Evolutionary conservation across 2,113 vertebrate species (phyloP).

Genomic region (Rhabdornis inornatus): DNA sequence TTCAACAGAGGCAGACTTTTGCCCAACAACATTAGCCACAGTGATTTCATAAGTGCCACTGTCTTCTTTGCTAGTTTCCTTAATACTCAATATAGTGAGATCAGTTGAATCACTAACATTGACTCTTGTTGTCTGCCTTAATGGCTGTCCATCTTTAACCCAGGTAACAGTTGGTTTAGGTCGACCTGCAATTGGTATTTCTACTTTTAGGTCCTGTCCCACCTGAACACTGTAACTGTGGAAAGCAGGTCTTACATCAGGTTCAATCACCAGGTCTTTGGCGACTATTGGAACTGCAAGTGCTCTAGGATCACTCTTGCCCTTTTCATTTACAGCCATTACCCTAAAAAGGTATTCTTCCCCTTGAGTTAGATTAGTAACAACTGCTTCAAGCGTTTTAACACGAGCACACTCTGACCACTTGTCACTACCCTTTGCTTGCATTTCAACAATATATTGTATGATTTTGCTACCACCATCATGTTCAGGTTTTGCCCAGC

Average conservation of each 20-base stretch:
- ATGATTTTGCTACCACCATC: conserved; percentile 96
- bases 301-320: conserved; percentile 91
- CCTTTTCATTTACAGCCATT: conserved; percentile 94
- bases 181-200: conserved; percentile 89
- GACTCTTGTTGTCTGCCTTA: conserved; percentile 92
- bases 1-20: conserved; percentile 88
- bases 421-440: conserved; percentile 90
- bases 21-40: conserved; percentile 85
- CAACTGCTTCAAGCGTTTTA: conserved; percentile 87
- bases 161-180: conserved; percentile 90
- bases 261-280: conserved; percentile 93
- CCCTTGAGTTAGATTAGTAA: conserved; percentile 89
- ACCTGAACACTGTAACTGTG: conserved; percentile 90
- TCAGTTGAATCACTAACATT: conserved; percentile 81
- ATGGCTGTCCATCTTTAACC: conserved; percentile 86
- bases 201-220: conserved; percentile 89
- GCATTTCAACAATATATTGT: conserved; percentile 94
- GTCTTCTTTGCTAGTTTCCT: conserved; percentile 91
- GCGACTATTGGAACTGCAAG: conserved; percentile 91
- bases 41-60: conserved; percentile 89
- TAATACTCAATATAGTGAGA: conserved; percentile 86
- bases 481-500: conserved; percentile 94
- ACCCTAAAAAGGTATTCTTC: conserved; percentile 95
- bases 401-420: conserved; percentile 91
- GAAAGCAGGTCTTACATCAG: conserved; percentile 90